Evolutionary conservation across 2,888 invertebrate species (phyloP).

Genomic region (Heterodera filipjevi): DNA sequence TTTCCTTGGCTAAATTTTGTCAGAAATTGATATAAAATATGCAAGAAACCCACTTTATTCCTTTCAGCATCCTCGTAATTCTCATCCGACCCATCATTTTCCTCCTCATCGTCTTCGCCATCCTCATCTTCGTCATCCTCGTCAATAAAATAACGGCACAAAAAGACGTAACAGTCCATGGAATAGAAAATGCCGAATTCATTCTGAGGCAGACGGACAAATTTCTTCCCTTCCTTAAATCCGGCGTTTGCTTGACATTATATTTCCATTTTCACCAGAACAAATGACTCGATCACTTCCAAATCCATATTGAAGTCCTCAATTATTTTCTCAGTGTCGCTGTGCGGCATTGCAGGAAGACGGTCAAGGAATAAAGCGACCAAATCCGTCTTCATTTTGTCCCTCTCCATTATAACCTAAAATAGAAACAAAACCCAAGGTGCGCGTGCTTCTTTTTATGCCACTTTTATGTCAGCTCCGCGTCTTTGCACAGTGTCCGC

Average conservation of each 20-base stretch:
- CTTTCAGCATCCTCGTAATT: conserved; percentile 1
- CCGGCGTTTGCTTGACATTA: background rate
- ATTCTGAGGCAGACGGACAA: conserved; percentile 91
- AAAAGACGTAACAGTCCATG: conserved; percentile 94
- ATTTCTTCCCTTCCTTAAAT: conserved; percentile 82
- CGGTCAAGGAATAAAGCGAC: conserved; percentile 92
- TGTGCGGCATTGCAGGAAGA: conserved; percentile 78
- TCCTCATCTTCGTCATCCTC: conserved; percentile 71
- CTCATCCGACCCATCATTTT: conserved; percentile 22
- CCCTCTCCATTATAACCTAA: conserved; percentile 70
- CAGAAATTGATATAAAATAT: background rate
- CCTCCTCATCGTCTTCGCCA: conserved; percentile 37
- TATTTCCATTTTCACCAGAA: conserved; percentile 69
- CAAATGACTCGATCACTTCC: conserved; percentile 95
- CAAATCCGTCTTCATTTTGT: conserved; percentile 78
- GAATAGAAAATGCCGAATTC: conserved; percentile 88
- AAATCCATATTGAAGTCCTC: conserved; percentile 95
- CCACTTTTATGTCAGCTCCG: conserved; percentile 85
- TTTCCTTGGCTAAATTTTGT: background rate
- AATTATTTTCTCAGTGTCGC: conserved; percentile 62
- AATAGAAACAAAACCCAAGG: background rate
- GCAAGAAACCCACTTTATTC: background rate
- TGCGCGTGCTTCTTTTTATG: background rate
- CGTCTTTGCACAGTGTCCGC: conserved; percentile 94
- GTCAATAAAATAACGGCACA: conserved; percentile 90